Conservation (phyloP, 1,140 invertebrate species). For the Drosophila nannoptera region DNA sequence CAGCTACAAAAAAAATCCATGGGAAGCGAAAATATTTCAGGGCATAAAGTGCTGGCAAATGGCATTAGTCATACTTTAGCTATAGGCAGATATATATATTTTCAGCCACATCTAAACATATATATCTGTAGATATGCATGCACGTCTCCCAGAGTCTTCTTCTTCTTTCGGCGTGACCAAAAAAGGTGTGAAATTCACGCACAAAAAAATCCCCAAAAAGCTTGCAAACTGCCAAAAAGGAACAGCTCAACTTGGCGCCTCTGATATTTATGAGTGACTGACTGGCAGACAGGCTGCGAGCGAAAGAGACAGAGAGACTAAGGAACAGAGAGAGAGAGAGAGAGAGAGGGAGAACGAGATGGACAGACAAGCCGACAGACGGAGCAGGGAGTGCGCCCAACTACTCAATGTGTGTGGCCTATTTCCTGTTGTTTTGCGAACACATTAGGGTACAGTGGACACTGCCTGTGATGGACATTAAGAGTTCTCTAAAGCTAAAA, state of each 20-base stretch:
- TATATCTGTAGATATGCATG: neutral
- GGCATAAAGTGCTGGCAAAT: constrained; percentile 17
- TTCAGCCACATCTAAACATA: neutral
- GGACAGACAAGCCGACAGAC: constrained; percentile 18
- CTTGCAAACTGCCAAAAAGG: constrained; percentile 17
- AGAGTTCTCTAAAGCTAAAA: too few relatives aligned
- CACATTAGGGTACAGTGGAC: constrained; percentile 16
- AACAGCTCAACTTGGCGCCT: constrained; percentile 34
- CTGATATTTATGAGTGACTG: constrained; percentile 65
- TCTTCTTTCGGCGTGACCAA: constrained; percentile 32
- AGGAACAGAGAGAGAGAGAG: constrained; percentile 28
- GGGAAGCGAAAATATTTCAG: constrained; percentile 45
- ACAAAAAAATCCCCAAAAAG: constrained; percentile 21
- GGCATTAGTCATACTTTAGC: constrained; percentile 58
- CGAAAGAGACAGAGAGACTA: neutral
- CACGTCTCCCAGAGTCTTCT: constrained; percentile 38
- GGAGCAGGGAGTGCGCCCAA: constrained; percentile 21
- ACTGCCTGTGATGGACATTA: too few relatives aligned
- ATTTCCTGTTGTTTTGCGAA: constrained; percentile 6
- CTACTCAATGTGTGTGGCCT: constrained; percentile 48
- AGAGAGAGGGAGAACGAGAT: constrained; percentile 11
- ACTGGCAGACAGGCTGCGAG: constrained; percentile 23
- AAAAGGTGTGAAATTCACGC: constrained; percentile 63
- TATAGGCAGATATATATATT: neutral
- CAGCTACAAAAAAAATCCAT: constrained; percentile 13